These are phyloP conservation scores for Dryadula phaetusa DNA, from an alignment of 2,888 invertebrate species.

Conservation along the genomic window DNA sequence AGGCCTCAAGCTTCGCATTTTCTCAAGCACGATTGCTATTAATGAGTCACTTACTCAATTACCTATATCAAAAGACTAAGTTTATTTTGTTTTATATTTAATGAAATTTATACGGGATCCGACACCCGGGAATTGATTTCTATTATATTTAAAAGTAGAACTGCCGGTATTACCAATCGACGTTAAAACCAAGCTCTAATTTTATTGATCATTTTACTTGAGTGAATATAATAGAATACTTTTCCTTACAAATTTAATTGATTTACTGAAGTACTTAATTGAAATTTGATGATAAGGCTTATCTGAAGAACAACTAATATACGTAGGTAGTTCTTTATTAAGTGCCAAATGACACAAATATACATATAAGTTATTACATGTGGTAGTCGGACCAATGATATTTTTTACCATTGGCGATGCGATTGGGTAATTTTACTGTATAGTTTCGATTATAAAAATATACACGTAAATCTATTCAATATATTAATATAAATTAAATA, in stretches of 20 bases:
- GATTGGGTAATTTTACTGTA: too few relatives aligned
- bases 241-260: conserved; percentile 5
- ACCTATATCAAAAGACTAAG: conserved; percentile 13
- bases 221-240: conserved; percentile 13
- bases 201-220: conserved; percentile 19
- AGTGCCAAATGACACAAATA: background rate
- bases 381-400: too few relatives aligned
- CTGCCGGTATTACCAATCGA: conserved; percentile 11
- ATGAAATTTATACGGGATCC: conserved; percentile 23
- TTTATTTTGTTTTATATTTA: conserved; percentile 13
- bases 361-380: too few relatives aligned
- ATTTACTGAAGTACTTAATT: background rate
- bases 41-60: conserved; percentile 6
- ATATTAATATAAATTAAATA: too few relatives aligned
- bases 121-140: conserved; percentile 19
- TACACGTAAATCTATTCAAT: too few relatives aligned
- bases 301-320: background rate
- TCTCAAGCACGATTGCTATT: conserved; percentile 13
- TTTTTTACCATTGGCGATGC: too few relatives aligned
- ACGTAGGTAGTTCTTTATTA: background rate
- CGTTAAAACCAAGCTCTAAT: conserved; percentile 20
- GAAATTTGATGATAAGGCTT: background rate
- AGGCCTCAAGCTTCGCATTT: background rate
- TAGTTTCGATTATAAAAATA: too few relatives aligned
- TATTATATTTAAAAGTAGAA: conserved; percentile 20